Evolutionary conservation across 1,140 invertebrate species (phyloP).

Genomic region (Tribolium castaneum): DNA sequence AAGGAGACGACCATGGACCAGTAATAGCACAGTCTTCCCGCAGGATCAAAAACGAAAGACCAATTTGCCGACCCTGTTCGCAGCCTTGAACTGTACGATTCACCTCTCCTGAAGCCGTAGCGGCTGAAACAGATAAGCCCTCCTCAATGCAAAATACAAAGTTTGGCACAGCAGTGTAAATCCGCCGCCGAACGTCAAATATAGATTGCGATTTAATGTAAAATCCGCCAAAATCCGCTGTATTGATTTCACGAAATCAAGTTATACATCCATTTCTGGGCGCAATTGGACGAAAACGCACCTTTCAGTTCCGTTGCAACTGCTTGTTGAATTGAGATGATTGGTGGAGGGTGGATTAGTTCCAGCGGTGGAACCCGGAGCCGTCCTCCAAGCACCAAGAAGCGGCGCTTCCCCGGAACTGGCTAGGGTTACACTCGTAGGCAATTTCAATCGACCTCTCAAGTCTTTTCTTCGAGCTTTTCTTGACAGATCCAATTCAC

Average conservation of each 20-base stretch:
- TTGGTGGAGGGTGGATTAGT: slow-evolving; percentile 72
- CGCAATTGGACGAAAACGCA: slow-evolving; percentile 53
- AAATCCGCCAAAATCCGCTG: slow-evolving; percentile 2
- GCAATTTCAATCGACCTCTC: slow-evolving; percentile 74
- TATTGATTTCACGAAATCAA: slow-evolving; percentile 4
- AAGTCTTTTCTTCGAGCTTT: slow-evolving; percentile 74
- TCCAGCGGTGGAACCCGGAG: slow-evolving; percentile 70
- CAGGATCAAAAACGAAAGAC: slow-evolving; percentile 94
- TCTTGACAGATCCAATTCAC: slow-evolving; percentile 79
- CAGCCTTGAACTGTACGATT: slow-evolving; percentile 64
- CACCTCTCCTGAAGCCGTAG: slow-evolving; percentile 64
- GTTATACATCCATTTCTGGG: background rate
- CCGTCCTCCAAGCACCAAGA: slow-evolving; percentile 69
- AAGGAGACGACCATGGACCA: slow-evolving; percentile 98
- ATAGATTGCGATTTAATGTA: slow-evolving; percentile 16
- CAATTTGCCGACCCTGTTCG: slow-evolving; percentile 76
- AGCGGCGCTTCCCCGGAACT: slow-evolving; percentile 71
- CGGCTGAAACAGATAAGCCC: slow-evolving; percentile 58
- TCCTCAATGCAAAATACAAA: slow-evolving; percentile 20
- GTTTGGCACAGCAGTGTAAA: slow-evolving; percentile 2
- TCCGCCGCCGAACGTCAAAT: slow-evolving; percentile 1
- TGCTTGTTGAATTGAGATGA: slow-evolving; percentile 71
- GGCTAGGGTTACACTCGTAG: slow-evolving; percentile 65
- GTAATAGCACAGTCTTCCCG: slow-evolving; percentile 92
- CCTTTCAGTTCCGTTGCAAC: slow-evolving; percentile 77